These are phyloP conservation scores for Ursus arctos DNA, from an alignment of 2,113 vertebrate species.

Conservation along the genomic window DNA sequence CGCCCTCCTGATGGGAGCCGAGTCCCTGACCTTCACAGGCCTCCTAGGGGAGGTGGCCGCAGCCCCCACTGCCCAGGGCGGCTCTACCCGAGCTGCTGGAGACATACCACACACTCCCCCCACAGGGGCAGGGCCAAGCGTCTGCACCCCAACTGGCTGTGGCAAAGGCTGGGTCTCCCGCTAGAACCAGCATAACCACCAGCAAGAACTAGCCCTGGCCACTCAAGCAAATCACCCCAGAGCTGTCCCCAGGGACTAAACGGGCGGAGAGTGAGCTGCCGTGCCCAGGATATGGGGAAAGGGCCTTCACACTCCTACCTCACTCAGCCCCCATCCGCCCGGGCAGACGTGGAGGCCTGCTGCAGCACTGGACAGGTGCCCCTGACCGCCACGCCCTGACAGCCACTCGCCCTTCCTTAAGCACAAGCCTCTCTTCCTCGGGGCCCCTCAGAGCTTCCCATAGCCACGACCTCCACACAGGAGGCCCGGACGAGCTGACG, in stretches of 20 bases:
- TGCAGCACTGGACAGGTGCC: fast-evolving
- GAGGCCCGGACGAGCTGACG: neutral
- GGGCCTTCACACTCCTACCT: too few species aligned
- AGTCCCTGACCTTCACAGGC: neutral
- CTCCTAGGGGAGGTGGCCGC: fast-evolving
- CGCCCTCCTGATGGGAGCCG: fast-evolving
- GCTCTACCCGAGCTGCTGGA: neutral
- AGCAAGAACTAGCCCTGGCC: neutral
- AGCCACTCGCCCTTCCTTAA: neutral
- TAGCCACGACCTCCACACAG: neutral
- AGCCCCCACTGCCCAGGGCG: neutral
- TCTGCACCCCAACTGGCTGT: neutral
- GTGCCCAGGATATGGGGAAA: fast-evolving
- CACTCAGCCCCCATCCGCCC: neutral
- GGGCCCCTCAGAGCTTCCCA: neutral
- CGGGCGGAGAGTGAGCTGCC: neutral
- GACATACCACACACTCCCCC: fast-evolving
- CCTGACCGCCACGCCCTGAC: neutral
- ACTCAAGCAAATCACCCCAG: too few species aligned
- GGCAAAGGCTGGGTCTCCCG: neutral
- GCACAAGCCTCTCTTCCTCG: neutral
- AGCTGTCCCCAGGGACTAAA: neutral
- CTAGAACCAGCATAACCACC: neutral
- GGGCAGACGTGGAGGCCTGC: neutral
- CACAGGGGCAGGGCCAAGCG: fast-evolving